These are phyloP conservation scores for Peromyscus polionotus DNA, from an alignment of 2,113 vertebrate genomes.

Conservation along the genomic window DNA sequence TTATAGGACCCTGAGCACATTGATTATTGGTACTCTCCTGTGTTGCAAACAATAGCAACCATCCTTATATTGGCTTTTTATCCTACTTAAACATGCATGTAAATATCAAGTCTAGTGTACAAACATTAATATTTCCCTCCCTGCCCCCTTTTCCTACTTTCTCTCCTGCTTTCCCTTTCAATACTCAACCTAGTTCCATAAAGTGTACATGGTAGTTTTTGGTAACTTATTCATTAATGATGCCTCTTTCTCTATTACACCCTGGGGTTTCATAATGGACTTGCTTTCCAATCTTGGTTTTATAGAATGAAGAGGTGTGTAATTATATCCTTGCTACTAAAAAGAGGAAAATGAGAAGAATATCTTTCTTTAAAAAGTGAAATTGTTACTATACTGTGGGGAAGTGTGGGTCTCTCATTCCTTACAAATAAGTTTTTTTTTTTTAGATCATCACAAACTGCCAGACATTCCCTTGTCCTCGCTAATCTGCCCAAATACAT, in stretches of 20 bases:
- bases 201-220: neutral
- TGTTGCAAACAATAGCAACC: neutral
- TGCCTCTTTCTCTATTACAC: neutral
- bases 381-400: conserved; percentile 6
- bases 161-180: neutral
- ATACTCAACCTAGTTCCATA: neutral
- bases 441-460: neutral
- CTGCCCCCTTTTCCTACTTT: accelerated
- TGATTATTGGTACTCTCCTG: neutral
- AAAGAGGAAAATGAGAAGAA: neutral
- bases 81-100: neutral
- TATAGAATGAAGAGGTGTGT: neutral
- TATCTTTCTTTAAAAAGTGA: neutral
- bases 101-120: neutral
- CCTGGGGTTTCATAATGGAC: neutral
- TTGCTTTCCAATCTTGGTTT: neutral
- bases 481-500: neutral
- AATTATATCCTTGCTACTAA: neutral
- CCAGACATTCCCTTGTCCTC: neutral
- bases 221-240: conserved; percentile 2
- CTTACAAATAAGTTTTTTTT: neutral
- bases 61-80: neutral
- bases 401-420: neutral
- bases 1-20: neutral
- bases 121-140: neutral